Evolutionary conservation across 2,113 vertebrate species (phyloP).

Genomic region (Hippocampus guttulatus): DNA sequence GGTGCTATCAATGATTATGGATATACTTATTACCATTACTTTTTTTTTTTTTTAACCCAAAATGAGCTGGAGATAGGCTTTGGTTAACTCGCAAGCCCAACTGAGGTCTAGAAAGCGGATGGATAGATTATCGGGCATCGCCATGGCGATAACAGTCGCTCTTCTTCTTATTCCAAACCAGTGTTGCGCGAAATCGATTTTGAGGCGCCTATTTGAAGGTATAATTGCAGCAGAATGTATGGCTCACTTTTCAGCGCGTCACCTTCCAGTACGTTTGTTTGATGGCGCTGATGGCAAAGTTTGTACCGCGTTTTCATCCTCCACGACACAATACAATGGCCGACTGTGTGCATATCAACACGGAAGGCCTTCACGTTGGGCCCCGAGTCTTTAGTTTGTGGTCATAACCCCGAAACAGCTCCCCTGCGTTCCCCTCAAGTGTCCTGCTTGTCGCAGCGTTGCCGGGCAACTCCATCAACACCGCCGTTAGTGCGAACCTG

Average conservation of each 20-base stretch:
- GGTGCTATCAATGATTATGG: neutral
- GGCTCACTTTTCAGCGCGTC: neutral
- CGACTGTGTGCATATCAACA: slow-evolving; percentile 41
- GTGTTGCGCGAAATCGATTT: slow-evolving; percentile 1
- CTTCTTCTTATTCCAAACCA: neutral
- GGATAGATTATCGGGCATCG: neutral
- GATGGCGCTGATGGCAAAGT: slow-evolving; percentile 8
- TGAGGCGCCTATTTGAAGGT: neutral
- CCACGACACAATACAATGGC: slow-evolving; percentile 8
- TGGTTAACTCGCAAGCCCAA: neutral
- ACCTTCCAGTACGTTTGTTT: neutral
- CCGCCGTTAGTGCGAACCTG: slow-evolving; percentile 27
- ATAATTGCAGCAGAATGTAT: neutral
- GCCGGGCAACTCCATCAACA: slow-evolving; percentile 52
- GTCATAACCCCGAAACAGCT: slow-evolving; percentile 31
- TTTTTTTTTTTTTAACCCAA: too few species aligned
- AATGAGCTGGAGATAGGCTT: neutral
- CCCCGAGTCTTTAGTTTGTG: slow-evolving; percentile 20
- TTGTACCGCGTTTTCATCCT: slow-evolving; percentile 22
- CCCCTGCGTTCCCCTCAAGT: slow-evolving; percentile 18
- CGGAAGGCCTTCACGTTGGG: slow-evolving; percentile 9
- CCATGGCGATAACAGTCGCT: neutral
- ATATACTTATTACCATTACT: neutral
- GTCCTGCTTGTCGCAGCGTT: slow-evolving; percentile 23
- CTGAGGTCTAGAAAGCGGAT: neutral